Evolutionary conservation across 2,113 vertebrate genomes (phyloP), one percentile per base, ranked within the genome.

Genomic region (Poecile atricapillus): DNA sequence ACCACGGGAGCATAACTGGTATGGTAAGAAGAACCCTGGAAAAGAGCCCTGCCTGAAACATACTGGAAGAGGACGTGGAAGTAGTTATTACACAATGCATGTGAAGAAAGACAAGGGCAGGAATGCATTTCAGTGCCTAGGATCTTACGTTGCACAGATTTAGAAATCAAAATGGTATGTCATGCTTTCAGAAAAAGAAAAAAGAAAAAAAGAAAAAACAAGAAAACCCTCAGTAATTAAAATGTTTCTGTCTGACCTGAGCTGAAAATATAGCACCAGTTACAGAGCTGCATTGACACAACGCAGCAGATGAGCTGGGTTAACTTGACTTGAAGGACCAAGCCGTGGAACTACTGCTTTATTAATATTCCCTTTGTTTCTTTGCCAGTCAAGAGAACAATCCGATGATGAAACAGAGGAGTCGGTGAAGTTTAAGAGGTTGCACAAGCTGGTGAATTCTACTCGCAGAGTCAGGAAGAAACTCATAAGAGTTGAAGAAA

Each of bases 391-490:
- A 95, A 98, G 98, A 96, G 99, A 99, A 95, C 99, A 99, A 97
- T 99, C 99, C 1, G 99, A 99, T 87, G 99, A 99, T 90, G 99
- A 99, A 96, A 98, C 99, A 4, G 99, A 99, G 96, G 99, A 99
- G 95, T 99, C 99, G 1, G 98, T 99, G 97, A 99, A 99, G 98
- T 99, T 99, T 97, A 99, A 99, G 96, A 98, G 99, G 87, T 98
- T 99, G 89, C 99, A 99, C 98, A 99, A 99, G 95, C 98, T 99
- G 97, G 99, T 99, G 33, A 99, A 99, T 97, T 99, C 99, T 43
- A 99, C 99, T 70, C 99, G 99, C 70, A 98, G 99, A 90, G 99
- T 99, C 96, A 98, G 98, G 90, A 99, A 99, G 97, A 99, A 99
- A 94, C 99, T 99, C 68, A 99, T 99, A 95, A 99, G 99, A 96